Percentiles rank a stretch among this genome's conserved stretches.
Evolutionary conservation across 2,797 vertebrate genomes (phyloP).

Genomic region (Chaenodraco wilsoni): DNA sequence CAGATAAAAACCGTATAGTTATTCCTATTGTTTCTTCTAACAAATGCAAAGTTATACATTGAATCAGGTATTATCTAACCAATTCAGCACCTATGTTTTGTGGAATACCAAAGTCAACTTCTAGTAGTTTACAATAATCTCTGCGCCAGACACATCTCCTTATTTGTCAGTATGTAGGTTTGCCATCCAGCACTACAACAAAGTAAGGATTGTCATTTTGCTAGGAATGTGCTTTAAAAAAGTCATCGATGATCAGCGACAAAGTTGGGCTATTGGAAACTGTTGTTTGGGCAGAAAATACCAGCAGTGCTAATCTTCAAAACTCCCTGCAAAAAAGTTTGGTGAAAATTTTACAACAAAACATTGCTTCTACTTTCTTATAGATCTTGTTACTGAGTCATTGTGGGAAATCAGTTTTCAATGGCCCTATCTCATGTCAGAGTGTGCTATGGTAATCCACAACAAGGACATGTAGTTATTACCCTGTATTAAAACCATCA

Average conservation of each 20-base stretch:
- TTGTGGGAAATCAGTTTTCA: slow-evolving; percentile 22
- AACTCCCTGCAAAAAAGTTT: neutral
- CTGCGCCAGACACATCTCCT: neutral
- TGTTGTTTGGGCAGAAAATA: neutral
- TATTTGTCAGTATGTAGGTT: neutral
- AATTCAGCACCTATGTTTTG: neutral
- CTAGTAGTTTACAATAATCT: neutral
- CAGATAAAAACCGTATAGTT: neutral
- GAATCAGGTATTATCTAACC: neutral
- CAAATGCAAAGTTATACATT: neutral
- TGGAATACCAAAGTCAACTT: neutral
- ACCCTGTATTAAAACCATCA: neutral
- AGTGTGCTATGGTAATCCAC: slow-evolving; percentile 7
- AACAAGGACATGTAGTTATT: slow-evolving; percentile 3
- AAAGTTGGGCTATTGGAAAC: neutral
- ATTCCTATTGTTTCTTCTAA: too few relatives aligned
- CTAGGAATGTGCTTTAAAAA: neutral
- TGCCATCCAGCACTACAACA: accelerated
- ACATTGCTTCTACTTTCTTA: neutral
- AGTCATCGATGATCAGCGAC: neutral
- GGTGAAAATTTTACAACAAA: neutral
- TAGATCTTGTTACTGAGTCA: neutral
- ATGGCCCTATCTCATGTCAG: neutral
- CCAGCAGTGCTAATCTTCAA: neutral
- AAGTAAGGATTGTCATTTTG: neutral